Evolutionary conservation across 2,113 vertebrate species (phyloP).

Genomic region (Pao palembangensis): DNA sequence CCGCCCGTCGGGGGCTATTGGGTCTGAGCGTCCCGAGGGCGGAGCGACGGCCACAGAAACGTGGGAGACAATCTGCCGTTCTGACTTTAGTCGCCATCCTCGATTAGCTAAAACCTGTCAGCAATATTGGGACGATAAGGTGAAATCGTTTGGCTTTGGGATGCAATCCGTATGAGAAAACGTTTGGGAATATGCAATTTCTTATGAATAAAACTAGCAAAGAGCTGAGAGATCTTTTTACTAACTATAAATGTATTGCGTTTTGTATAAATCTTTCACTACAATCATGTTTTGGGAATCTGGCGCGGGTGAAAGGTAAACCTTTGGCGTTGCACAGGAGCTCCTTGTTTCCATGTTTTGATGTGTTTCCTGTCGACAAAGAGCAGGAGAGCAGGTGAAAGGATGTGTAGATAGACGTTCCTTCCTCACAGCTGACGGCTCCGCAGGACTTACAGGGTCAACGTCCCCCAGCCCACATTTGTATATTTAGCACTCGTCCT

Average conservation of each 20-base stretch:
- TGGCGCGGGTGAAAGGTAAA: conserved; percentile 63
- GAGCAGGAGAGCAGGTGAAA: conserved; percentile 73
- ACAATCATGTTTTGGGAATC: conserved; percentile 72
- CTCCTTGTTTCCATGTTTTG: conserved; percentile 92
- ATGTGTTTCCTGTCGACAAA: conserved; percentile 88
- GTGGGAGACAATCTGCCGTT: conserved; percentile 74
- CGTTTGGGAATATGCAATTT: conserved; percentile 83
- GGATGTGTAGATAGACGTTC: conserved; percentile 82
- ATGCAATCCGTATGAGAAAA: conserved; percentile 68
- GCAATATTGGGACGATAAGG: conserved; percentile 74
- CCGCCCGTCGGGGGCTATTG: not conserved
- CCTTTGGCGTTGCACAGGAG: conserved; percentile 71
- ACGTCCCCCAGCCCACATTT: conserved; percentile 83
- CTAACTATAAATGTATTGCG: conserved; percentile 70
- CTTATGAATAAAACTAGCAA: conserved; percentile 71
- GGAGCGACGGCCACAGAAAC: conserved; percentile 46
- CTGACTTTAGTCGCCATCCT: conserved; percentile 53
- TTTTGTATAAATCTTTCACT: conserved; percentile 82
- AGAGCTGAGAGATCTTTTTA: conserved; percentile 75
- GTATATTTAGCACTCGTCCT: conserved; percentile 50
- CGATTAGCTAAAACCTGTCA: conserved; percentile 66
- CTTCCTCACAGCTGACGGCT: conserved; percentile 81
- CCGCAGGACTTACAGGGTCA: conserved; percentile 97
- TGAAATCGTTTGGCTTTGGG: conserved; percentile 71
- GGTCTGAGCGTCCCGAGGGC: conserved; percentile 20